A percentile compares a stretch with the other conserved stretches of the same genome.
phyloP scores from a whole-genome alignment of 2,113 vertebrate species.

The Mormoops blainvillei region DNA sequence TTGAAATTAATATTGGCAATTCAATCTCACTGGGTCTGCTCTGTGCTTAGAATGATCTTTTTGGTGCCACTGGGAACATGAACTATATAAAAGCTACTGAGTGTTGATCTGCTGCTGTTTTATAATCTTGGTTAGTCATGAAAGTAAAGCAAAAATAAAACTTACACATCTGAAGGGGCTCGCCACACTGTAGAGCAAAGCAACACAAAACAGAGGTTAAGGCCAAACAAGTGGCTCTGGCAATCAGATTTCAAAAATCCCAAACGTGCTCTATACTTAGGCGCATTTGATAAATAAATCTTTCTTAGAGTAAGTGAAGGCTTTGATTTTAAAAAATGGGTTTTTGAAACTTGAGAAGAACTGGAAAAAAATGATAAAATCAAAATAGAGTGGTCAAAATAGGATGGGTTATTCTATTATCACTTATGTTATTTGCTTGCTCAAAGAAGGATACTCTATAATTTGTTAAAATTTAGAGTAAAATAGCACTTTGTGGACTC shows the following conservation, averaged over 20 bases:
- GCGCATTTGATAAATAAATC: not conserved
- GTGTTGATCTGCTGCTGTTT: not conserved
- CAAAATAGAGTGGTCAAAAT: not conserved
- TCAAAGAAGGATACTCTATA: slow-evolving; percentile 21
- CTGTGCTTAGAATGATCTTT: not conserved
- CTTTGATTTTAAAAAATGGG: not conserved
- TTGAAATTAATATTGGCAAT: not conserved
- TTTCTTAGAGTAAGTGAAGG: not conserved
- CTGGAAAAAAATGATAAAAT: not conserved
- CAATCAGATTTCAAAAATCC: not conserved
- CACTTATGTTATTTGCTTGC: slow-evolving; percentile 20
- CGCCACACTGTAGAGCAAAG: not conserved
- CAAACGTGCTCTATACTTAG: not conserved
- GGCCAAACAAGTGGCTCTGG: not conserved
- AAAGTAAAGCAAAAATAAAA: not conserved
- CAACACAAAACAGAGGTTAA: not conserved
- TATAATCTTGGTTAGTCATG: not conserved
- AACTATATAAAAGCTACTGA: not conserved
- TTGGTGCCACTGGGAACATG: not conserved
- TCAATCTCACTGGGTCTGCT: not conserved
- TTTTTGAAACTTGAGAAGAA: not conserved
- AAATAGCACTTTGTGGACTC: not conserved
- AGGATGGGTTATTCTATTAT: not conserved
- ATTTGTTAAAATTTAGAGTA: slow-evolving; percentile 35
- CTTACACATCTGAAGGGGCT: not conserved